Percentiles rank a stretch among this genome's conserved stretches.
phyloP scores from a whole-genome alignment of 2,113 vertebrate species.

The Athene noctua region DNA sequence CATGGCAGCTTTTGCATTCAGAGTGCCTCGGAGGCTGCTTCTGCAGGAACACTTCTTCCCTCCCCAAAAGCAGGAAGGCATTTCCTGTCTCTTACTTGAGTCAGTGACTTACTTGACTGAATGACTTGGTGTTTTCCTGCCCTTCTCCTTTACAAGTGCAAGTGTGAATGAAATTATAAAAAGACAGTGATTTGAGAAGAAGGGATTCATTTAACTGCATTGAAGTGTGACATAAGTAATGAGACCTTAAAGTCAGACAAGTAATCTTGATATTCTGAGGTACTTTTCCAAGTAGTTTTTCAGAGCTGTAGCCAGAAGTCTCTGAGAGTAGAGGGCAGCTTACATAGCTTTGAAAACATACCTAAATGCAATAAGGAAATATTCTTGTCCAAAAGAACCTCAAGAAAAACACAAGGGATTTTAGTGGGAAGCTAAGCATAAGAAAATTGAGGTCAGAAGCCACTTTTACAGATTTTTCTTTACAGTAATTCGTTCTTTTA shows the following conservation, averaged over 20 bases:
- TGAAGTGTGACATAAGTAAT: neutral
- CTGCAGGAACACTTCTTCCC: neutral
- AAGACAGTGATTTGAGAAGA: constrained; percentile 13
- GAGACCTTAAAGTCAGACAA: neutral
- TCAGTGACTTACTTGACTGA: neutral
- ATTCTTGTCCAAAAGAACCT: constrained; percentile 35
- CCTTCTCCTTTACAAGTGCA: constrained; percentile 10
- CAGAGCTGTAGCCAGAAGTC: neutral
- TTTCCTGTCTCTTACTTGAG: constrained; percentile 16
- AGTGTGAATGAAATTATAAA: constrained; percentile 11
- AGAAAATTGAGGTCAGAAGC: constrained; percentile 29
- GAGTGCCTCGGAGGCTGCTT: neutral
- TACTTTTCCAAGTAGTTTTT: neutral
- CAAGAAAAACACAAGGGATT: constrained; percentile 30
- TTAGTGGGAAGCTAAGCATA: neutral
- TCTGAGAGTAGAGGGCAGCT: neutral
- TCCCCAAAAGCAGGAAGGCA: neutral
- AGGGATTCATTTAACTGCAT: constrained; percentile 7
- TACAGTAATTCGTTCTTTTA: neutral
- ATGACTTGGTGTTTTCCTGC: neutral
- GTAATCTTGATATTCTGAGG: neutral
- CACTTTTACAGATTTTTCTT: neutral
- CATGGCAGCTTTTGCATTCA: neutral
- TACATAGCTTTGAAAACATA: constrained; percentile 19
- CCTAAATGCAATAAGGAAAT: constrained; percentile 22